Percentiles rank a stretch among this genome's conserved stretches.
Conservation (phyloP, 2,888 invertebrate genomes). For the Thyatira batis region DNA sequence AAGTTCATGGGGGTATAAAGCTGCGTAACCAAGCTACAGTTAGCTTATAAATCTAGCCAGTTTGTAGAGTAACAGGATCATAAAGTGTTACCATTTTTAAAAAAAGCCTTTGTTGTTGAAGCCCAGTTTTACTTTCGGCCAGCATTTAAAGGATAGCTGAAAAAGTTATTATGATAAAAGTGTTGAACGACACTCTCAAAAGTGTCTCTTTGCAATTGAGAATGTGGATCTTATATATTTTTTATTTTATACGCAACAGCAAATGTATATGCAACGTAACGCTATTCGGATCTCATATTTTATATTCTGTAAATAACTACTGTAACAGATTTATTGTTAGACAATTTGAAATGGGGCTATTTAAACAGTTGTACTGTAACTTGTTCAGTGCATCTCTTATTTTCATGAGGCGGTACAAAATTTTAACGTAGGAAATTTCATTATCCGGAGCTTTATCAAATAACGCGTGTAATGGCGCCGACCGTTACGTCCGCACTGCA, state of each 20-base stretch:
- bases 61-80: not conserved
- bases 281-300: no score
- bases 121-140: not conserved
- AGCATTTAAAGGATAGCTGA: not conserved
- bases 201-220: not conserved
- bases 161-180: not conserved
- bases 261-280: no score
- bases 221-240: not conserved
- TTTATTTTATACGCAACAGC: no score
- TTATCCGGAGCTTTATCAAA: constrained; percentile 70
- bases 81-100: not conserved
- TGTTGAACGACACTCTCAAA: no score
- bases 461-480: constrained; percentile 58
- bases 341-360: not conserved
- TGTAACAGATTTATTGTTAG: not conserved
- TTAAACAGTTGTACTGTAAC: not conserved
- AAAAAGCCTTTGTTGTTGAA: not conserved
- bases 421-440: constrained; percentile 56
- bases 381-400: not conserved
- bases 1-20: not conserved
- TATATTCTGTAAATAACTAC: not conserved
- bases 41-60: not conserved
- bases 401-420: constrained; percentile 11
- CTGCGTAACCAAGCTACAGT: not conserved
- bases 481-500: constrained; percentile 27